Evolutionary conservation across 2,888 invertebrate species (phyloP), one percentile per base, ranked within the genome.

Genomic region (Zaprionus lineosus): DNA sequence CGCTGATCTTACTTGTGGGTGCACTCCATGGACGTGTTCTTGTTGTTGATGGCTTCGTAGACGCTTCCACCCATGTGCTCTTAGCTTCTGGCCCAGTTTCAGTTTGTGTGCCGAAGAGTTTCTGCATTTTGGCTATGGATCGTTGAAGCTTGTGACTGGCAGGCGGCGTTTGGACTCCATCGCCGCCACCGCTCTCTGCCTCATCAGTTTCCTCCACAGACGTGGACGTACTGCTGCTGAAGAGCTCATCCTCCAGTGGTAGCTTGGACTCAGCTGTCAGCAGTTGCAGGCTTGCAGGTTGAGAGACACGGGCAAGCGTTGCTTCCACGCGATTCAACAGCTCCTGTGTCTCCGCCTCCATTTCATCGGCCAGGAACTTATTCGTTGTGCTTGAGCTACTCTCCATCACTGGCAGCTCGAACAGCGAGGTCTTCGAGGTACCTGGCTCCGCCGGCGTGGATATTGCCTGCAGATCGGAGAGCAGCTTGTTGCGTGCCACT

Each of bases 111-210:
- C 40, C 72, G 16, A 87, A 87, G 0, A 87, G 72, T 26, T 73
- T 48, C 36, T 87, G 73, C 86, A 87, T 87, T 67, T 78, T 85
- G 29, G 77, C 84, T 79, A 88, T 82, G 5, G 87, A 87, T 2
- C 79, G 86, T 36, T 83, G 76, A 9, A 87, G 48, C 12, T 82
- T 84, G 0, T 26, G 28, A 9, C 57, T 82, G 11, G 73, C 51
- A 0, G 44, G 39, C 2, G 59, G 43, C 4, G 67, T 59, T n/a
- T 8, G 6, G 1, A 21, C 9, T 28, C 5, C 7, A 5, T 28
- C 9, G 9, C 14, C 47, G 3, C 11, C 8, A 8, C 14, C 8
- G 4, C 0, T 5, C 0, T 7, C 18, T 8, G 43, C 31, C 9
- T 7, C 1, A 9, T 16, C 41, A 1, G 11, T 9, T 8, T 19